Evolutionary conservation across 2,113 vertebrate genomes (phyloP).

Genomic region (Phycodurus eques): DNA sequence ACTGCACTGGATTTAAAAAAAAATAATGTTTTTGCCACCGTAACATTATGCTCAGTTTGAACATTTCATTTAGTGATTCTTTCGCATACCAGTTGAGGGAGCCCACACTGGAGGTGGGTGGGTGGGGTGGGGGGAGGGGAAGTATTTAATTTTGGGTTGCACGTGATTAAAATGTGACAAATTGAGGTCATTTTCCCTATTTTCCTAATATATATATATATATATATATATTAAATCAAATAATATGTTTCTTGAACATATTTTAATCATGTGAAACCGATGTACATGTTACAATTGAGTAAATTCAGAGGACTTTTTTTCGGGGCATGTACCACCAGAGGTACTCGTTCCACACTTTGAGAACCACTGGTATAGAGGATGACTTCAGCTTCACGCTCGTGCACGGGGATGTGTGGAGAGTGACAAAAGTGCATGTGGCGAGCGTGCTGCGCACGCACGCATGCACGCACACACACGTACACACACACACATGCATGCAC

Average conservation of each 20-base stretch:
- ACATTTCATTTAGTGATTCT: background rate
- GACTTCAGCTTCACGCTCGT: constrained; percentile 18
- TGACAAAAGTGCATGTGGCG: constrained; percentile 1
- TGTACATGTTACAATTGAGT: no score
- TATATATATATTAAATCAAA: no score
- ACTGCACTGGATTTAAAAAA: background rate
- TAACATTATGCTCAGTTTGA: background rate
- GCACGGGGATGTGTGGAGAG: background rate
- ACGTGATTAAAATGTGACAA: no score
- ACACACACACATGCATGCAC: background rate
- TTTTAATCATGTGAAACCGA: no score
- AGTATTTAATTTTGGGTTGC: no score
- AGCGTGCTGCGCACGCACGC: background rate
- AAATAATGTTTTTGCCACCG: background rate
- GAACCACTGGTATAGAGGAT: background rate
- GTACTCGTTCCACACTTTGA: background rate
- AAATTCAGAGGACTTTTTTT: background rate
- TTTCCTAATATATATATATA: no score
- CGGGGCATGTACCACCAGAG: background rate
- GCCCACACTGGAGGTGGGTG: background rate
- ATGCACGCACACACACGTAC: constrained; percentile 7
- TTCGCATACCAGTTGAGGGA: background rate
- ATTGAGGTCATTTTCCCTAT: no score
- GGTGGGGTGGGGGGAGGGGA: no score
- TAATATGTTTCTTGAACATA: no score